These are phyloP conservation scores for Trissolcus japonicus DNA, from an alignment of 2,888 invertebrate genomes.

Conservation along the genomic window DNA sequence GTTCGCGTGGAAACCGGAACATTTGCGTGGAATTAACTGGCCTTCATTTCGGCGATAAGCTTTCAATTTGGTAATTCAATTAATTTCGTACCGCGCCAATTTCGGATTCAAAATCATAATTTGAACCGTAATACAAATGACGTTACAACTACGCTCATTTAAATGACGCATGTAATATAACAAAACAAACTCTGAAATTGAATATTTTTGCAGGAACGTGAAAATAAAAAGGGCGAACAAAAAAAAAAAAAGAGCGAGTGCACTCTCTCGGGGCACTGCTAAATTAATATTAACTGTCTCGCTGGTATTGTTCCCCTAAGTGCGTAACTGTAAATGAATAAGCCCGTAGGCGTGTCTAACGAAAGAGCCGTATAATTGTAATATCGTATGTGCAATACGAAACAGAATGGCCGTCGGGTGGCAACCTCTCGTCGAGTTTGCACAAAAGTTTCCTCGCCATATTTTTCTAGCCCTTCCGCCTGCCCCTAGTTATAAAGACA, in stretches of 20 bases:
- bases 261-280: not conserved
- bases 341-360: conserved; percentile 58
- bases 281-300: conserved; percentile 36
- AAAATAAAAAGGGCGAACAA: no score
- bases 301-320: conserved; percentile 40
- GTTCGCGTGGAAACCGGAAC: conserved; percentile 2
- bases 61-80: conserved; percentile 24
- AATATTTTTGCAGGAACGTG: not conserved
- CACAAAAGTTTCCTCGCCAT: conserved; percentile 58
- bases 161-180: not conserved
- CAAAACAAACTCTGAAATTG: not conserved
- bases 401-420: conserved; percentile 58
- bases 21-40: conserved; percentile 22
- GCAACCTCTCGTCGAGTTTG: conserved; percentile 56
- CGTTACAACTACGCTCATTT: no score
- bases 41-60: conserved; percentile 20
- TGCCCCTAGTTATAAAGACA: conserved; percentile 49
- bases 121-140: not conserved
- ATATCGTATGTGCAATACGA: conserved; percentile 55
- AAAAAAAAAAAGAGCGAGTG: not conserved
- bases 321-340: conserved; percentile 55
- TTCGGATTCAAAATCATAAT: not conserved
- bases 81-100: not conserved
- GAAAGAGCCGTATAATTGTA: conserved; percentile 57
- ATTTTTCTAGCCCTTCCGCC: conserved; percentile 58